Evolutionary conservation across 2,888 invertebrate genomes (phyloP).

Genomic region (Agapostemon virescens): DNA sequence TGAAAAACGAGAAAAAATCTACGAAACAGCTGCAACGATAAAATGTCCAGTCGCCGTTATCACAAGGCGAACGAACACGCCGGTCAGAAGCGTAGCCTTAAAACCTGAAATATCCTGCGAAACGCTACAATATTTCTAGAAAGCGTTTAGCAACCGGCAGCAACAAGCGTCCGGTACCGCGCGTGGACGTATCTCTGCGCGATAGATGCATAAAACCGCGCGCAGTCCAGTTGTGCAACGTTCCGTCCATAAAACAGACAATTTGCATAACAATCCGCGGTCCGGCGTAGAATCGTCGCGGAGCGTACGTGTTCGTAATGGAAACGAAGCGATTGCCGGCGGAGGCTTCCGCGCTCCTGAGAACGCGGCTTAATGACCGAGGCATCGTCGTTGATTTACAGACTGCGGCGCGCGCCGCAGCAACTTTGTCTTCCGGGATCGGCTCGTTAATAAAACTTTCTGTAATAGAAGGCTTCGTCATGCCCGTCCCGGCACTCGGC

Average conservation of each 20-base stretch:
- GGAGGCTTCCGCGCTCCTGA: conserved; percentile 33
- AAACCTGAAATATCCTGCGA: not conserved
- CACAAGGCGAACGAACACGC: too few relatives aligned
- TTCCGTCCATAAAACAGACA: not conserved
- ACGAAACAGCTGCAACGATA: too few relatives aligned
- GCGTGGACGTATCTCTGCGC: not conserved
- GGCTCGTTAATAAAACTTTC: conserved; percentile 71
- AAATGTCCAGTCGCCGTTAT: too few relatives aligned
- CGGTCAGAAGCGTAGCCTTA: not conserved
- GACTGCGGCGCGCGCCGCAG: conserved; percentile 52
- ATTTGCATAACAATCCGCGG: conserved; percentile 6
- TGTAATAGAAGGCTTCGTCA: conserved; percentile 62
- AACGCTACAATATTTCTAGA: not conserved
- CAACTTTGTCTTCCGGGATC: conserved; percentile 72
- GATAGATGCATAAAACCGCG: not conserved
- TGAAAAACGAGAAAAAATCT: too few relatives aligned
- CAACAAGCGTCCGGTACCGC: not conserved
- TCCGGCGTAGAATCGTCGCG: conserved; percentile 7
- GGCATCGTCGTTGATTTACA: conserved; percentile 64
- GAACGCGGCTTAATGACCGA: conserved; percentile 62
- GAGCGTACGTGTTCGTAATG: conserved; percentile 9
- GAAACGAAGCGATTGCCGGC: conserved; percentile 35
- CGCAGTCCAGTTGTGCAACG: conserved; percentile 1
- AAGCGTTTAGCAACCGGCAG: not conserved
- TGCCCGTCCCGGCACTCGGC: conserved; percentile 46